Conservation (phyloP, 2,888 invertebrate genomes). For the Drosophila maculinotata region DNA sequence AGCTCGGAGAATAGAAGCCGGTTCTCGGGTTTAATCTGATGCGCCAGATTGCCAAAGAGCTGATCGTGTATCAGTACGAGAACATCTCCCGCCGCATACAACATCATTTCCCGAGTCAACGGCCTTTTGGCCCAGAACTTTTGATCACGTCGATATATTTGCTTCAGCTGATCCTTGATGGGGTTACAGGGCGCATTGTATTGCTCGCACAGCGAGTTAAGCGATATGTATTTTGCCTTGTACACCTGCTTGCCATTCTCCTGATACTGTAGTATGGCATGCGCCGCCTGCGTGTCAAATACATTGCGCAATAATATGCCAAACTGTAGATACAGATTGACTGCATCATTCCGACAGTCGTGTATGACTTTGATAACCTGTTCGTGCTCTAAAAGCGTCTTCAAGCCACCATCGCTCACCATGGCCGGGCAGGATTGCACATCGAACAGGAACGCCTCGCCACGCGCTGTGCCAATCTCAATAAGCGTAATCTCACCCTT, state of each 20-base stretch:
- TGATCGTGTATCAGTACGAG: constrained; percentile 94
- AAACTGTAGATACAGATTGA: constrained; percentile 94
- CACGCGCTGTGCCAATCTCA: constrained; percentile 92
- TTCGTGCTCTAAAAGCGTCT: constrained; percentile 91
- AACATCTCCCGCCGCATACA: constrained; percentile 96
- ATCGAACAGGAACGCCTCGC: constrained; percentile 95
- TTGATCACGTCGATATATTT: constrained; percentile 93
- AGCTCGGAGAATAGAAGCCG: constrained; percentile 91
- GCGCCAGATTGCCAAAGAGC: constrained; percentile 90
- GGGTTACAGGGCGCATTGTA: constrained; percentile 95
- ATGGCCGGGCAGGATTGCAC: constrained; percentile 93
- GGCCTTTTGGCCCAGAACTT: constrained; percentile 96
- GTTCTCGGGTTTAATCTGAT: constrained; percentile 90
- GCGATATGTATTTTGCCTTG: constrained; percentile 96
- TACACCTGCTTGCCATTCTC: constrained; percentile 95
- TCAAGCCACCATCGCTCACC: constrained; percentile 91
- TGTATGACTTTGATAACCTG: constrained; percentile 95
- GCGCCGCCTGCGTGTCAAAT: constrained; percentile 97
- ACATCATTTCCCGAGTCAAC: constrained; percentile 94
- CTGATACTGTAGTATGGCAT: constrained; percentile 95
- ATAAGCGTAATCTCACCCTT: constrained; percentile 95
- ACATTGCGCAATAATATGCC: constrained; percentile 93
- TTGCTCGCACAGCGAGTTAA: constrained; percentile 95
- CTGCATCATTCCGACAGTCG: constrained; percentile 96
- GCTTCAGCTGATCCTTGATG: constrained; percentile 95